Percentiles rank a stretch among this genome's conserved stretches.
Evolutionary conservation across 2,113 vertebrate genomes (phyloP).

Genomic region (Hystrix brachyura): DNA sequence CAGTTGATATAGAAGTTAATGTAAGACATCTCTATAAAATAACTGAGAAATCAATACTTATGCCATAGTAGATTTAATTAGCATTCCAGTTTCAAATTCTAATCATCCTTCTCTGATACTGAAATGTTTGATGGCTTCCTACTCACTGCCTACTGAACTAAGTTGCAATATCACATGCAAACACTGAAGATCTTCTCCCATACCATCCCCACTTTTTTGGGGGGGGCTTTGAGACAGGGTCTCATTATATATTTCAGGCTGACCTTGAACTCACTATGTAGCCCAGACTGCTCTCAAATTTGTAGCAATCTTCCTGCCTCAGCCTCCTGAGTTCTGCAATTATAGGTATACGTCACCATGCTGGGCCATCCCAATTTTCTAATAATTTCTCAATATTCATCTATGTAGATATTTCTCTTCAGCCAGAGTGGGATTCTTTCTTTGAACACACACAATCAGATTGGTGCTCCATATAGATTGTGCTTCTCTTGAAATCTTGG

Average conservation of each 20-base stretch:
- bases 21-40: background rate
- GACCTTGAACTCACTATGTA: background rate
- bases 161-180: background rate
- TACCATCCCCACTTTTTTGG: background rate
- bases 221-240: background rate
- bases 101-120: background rate
- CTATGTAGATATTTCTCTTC: background rate
- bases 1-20: background rate
- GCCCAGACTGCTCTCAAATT: background rate
- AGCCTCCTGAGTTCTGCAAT: background rate
- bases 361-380: background rate
- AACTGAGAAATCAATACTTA: background rate
- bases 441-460: background rate
- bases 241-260: background rate
- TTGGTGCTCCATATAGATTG: accelerated
- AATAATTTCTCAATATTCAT: background rate
- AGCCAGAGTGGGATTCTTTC: background rate
- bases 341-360: background rate
- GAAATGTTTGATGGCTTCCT: background rate
- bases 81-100: background rate
- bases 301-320: background rate
- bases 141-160: background rate
- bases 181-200: background rate
- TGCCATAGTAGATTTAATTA: background rate
- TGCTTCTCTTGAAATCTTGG: background rate